These are phyloP conservation scores for Eriocheir sinensis DNA, from an alignment of 1,140 invertebrate species.

Conservation along the genomic window DNA sequence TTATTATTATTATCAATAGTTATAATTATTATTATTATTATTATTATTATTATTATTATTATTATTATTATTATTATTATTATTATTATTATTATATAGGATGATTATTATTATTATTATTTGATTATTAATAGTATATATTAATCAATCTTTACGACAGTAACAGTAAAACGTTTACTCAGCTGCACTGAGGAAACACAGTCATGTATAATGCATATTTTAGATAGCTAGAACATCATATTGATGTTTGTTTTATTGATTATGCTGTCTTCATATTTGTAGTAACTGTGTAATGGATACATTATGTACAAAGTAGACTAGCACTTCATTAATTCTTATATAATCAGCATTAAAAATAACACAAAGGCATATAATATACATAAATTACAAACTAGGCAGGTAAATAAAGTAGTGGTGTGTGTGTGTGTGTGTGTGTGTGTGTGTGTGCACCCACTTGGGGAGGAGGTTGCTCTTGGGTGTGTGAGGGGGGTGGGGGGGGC, in stretches of 20 bases:
- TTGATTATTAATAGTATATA: too few species aligned
- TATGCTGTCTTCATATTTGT: neutral
- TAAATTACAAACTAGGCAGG: neutral
- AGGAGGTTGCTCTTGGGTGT: neutral
- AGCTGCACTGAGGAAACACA: neutral
- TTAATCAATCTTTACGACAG: too few species aligned
- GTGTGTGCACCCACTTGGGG: too few species aligned
- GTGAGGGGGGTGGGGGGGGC: too few species aligned
- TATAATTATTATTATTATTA: neutral
- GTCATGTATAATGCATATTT: neutral
- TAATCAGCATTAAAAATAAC: neutral
- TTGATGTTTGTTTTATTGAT: neutral
- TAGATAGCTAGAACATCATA: neutral
- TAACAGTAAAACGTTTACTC: too few species aligned
- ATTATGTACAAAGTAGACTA: slow-evolving; percentile 59
- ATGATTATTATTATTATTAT: too few species aligned
- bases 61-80: too few species aligned
- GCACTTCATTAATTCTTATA: neutral
- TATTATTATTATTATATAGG: too few species aligned
- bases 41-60: neutral
- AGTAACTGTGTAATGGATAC: slow-evolving; percentile 35
- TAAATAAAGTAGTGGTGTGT: neutral
- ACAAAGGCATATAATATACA: neutral
- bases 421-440: too few species aligned
- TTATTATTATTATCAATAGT: too few species aligned